Evolutionary conservation across 2,888 invertebrate species (phyloP), one percentile per base, ranked within the genome.

Genomic region (Meganola albula): DNA sequence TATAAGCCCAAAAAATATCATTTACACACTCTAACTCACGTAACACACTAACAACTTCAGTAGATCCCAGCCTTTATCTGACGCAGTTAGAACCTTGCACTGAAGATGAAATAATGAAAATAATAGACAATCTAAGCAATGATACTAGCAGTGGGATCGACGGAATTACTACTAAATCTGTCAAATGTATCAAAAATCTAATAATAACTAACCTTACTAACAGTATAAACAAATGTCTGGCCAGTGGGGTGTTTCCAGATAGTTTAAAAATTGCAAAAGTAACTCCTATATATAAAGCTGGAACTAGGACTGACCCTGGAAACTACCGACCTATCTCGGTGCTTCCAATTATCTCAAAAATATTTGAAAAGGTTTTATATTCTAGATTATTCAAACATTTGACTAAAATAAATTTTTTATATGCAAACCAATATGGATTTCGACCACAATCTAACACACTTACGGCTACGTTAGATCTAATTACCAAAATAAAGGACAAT

Each of bases 241-340:
- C 24, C 25, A 24, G 4, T 3, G 20, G 41, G 16, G 14, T 29
- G n/a, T n/a, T n/a, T n/a, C n/a, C n/a, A n/a, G n/a, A n/a, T n/a
- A n/a, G n/a, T n/a, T n/a, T n/a, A n/a, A 51, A 50, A 26, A 18
- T 44, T 8, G 45, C 53, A 1, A 51, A 48, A 36, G 44, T 51
- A 0, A 37, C 31, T 5, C 48, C 48, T 1, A 35, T 49, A 2
- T 41, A 33, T 24, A 53, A 53, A 27, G 31, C 40, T 1, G 45
- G 47, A 2, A 10, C 10, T 1, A 48, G 35, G 30, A 26, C 33
- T n/a, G n/a, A n/a, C n/a, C n/a, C n/a, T n/a, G n/a, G n/a, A n/a
- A n/a, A n/a, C n/a, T n/a, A n/a, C n/a, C 5, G 43, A 49, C 10
- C 46, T 45, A 23, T 41, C 2, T 40, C 43, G 2, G 49, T 49